Percentiles rank a stretch among this genome's conserved stretches.
Evolutionary conservation across 2,113 vertebrate genomes (phyloP).

Genomic region (Bettongia penicillata): DNA sequence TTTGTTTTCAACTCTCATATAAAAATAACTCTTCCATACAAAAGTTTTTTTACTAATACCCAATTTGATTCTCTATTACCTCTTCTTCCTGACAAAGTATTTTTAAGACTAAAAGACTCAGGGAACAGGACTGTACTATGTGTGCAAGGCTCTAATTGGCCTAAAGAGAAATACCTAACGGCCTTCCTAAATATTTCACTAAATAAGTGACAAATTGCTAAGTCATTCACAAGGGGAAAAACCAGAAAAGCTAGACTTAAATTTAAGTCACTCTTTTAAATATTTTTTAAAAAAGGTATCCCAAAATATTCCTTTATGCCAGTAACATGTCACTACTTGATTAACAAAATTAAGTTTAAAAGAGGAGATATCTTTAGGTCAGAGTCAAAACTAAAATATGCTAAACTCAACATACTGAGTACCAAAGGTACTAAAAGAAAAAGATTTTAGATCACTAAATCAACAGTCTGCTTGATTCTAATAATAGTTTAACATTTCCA

Average conservation of each 20-base stretch:
- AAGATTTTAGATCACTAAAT: not conserved
- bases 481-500: conserved; percentile 3
- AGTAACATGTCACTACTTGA: not conserved
- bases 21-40: not conserved
- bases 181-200: not conserved
- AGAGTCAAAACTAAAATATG: conserved; percentile 12
- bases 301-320: not conserved
- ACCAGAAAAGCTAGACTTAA: not conserved
- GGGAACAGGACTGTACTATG: not conserved
- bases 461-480: not conserved
- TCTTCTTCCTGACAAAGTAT: not conserved
- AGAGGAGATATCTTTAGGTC: not conserved
- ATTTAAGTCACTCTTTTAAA: not conserved
- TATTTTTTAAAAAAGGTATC: not conserved
- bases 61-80: not conserved
- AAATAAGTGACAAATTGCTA: not conserved
- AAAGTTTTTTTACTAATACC: not conserved
- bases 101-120: not conserved
- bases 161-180: not conserved
- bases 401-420: conserved; percentile 26
- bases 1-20: not conserved
- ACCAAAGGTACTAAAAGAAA: not conserved
- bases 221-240: conserved; percentile 33
- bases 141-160: not conserved
- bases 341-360: not conserved